Base-by-base conservation (phyloP, 1,140 invertebrate species). In the Zaprionus taronus region DNA sequence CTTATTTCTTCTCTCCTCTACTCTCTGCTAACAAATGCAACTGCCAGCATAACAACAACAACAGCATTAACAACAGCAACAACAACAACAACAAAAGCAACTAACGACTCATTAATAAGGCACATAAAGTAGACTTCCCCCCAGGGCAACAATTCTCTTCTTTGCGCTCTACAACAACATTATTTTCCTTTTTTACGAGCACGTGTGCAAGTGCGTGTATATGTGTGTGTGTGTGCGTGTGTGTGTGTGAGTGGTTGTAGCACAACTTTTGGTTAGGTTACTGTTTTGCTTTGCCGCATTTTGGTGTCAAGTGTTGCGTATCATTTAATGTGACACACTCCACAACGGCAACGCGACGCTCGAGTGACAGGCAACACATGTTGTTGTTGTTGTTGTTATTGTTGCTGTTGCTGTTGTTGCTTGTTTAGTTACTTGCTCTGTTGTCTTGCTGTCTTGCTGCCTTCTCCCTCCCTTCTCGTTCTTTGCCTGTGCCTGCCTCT, bases 291-390 rank as follows among this genome's bases (percentile, higher is more conserved):
- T 67, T 76, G 58, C 72, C 73, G 64, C 81, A 80, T 89, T 89
- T 89, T 73, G 86, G 85, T 90, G 85, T 89, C 81, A 89, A 89
- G 85, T 90, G 79, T 85, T 89, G 85, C 85, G 85, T 89, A 90
- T 90, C 81, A 84, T 89, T 81, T 89, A 89, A 89, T 89, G 84
- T 84, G 84, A 89, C 84, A 89, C 79, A 89, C 81, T 89, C 80
- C 62, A 57, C 67, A 49, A 47, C 22, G 36, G 22, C 22, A 62
- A n/a, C 34, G 31, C 24, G 28, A 44, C 55, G 36, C 34, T 53
- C 28, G 73, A 61, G 58, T 81, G 77, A 78, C 80, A 86, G 77
- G 53, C 64, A 87, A 87, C 83, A 87, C 85, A 89, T 87, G 83
- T 89, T 67, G 53, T 57, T 47, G 36, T 34, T 49, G 14, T n/a